A percentile compares a stretch with the other conserved stretches of the same genome.
phyloP scores from a whole-genome alignment of 2,888 invertebrate genomes.

The Torymus tubicola region DNA sequence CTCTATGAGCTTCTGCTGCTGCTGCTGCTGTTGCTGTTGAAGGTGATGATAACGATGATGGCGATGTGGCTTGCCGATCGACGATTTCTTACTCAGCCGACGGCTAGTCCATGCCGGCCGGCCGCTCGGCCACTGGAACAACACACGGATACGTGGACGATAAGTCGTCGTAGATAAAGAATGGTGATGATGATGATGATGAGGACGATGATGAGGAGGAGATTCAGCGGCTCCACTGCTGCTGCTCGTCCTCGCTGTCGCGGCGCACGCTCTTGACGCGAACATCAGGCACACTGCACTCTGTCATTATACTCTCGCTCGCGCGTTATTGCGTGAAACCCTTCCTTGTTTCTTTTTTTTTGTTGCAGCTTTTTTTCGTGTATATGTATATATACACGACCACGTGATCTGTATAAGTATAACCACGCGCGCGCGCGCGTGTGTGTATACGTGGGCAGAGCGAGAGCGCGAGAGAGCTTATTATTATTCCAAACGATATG shows the following conservation, averaged over 20 bases:
- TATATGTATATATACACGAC: no score
- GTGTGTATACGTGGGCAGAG: background rate
- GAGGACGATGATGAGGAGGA: background rate
- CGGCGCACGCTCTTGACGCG: conserved; percentile 48
- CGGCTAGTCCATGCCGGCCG: conserved; percentile 55
- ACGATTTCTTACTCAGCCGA: conserved; percentile 13
- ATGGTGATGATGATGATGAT: background rate
- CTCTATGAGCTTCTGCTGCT: background rate
- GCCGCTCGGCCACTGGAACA: conserved; percentile 53
- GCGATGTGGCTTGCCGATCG: conserved; percentile 23
- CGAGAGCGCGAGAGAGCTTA: background rate
- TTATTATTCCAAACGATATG: background rate
- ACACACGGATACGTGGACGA: conserved; percentile 6
- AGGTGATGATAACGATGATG: background rate
- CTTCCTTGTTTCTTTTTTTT: no score
- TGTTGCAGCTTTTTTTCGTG: no score
- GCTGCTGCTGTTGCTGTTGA: background rate
- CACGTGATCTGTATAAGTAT: no score
- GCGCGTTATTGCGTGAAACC: background rate
- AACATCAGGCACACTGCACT: conserved; percentile 54
- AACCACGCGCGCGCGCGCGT: no score
- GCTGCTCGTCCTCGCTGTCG: conserved; percentile 26
- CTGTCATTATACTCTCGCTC: conserved; percentile 46
- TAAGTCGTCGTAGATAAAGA: background rate
- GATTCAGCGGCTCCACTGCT: conserved; percentile 31